phyloP scores from a whole-genome alignment of 2,797 vertebrate genomes.

The Rallus crepitans region DNA sequence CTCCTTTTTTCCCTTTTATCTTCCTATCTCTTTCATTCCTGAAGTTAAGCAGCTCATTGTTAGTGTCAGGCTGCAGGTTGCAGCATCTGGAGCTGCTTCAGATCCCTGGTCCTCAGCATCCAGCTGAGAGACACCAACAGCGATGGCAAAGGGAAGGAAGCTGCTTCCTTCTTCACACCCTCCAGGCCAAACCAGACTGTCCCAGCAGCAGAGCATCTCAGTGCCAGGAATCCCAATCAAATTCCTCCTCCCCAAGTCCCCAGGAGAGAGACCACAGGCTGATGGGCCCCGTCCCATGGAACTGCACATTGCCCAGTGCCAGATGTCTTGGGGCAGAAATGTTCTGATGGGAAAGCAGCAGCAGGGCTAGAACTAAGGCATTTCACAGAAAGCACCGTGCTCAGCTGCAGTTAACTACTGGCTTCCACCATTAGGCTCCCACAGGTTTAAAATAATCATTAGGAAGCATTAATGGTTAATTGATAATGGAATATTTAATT shows the following conservation, averaged over 20 bases:
- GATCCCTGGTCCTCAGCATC: background rate
- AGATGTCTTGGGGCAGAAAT: background rate
- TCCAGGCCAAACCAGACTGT: too few relatives aligned
- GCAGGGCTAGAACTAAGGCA: fast-evolving
- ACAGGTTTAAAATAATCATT: background rate
- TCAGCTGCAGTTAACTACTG: background rate
- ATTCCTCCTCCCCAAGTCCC: fast-evolving
- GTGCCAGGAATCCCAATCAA: fast-evolving
- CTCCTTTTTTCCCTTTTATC: background rate
- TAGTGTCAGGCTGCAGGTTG: background rate
- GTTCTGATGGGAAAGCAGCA: background rate
- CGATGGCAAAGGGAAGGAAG: background rate
- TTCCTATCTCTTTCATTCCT: background rate
- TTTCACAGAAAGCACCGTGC: background rate
- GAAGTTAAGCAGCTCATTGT: background rate
- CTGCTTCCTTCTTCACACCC: background rate
- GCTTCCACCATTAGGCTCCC: background rate
- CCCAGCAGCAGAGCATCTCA: background rate
- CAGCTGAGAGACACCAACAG: background rate
- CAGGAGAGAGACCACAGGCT: fast-evolving
- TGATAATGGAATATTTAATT: constrained; percentile 51
- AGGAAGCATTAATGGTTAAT: constrained; percentile 22
- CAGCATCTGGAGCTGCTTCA: background rate
- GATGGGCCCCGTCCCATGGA: background rate
- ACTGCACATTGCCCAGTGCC: background rate